Conservation (phyloP, 2,888 invertebrate genomes). For the Lepeophtheirus nordmannii region DNA sequence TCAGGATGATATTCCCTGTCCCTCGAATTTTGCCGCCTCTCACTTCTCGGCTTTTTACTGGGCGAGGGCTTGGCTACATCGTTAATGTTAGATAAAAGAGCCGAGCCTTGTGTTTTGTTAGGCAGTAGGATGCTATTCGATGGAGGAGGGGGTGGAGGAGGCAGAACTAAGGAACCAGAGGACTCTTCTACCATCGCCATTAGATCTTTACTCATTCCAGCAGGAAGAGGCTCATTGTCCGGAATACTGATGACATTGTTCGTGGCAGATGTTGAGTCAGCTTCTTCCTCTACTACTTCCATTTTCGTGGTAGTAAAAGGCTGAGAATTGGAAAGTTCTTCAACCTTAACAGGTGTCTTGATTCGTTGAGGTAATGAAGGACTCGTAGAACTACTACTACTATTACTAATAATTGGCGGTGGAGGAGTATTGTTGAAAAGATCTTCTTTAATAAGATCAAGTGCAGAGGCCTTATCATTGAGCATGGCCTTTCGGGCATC, state of each 20-base stretch:
- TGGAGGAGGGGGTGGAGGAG: not conserved
- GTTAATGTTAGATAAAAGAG: not conserved
- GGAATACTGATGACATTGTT: constrained; percentile 25
- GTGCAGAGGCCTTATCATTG: constrained; percentile 1
- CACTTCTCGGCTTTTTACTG: not conserved
- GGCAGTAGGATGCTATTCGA: constrained; percentile 6
- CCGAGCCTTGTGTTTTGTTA: not conserved
- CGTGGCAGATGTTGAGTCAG: not conserved
- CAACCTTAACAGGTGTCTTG: not conserved
- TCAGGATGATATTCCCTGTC: constrained; percentile 61
- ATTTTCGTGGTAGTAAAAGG: not conserved
- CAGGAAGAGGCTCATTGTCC: constrained; percentile 19
- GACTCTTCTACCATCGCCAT: constrained; percentile 20
- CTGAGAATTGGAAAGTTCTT: not conserved
- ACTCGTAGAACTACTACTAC: constrained; percentile 6
- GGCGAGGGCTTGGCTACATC: not conserved
- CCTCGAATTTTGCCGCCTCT: constrained; percentile 25
- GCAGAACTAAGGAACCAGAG: not conserved
- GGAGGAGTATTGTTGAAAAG: not conserved
- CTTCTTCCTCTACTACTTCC: not conserved
- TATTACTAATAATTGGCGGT: not conserved
- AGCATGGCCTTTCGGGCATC: not conserved
- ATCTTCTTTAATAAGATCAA: constrained; percentile 7
- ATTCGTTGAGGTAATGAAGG: not conserved
- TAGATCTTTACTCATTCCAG: constrained; percentile 15